Evolutionary conservation across 2,797 vertebrate species (phyloP).

Genomic region (Dendrocincla fuliginosa): DNA sequence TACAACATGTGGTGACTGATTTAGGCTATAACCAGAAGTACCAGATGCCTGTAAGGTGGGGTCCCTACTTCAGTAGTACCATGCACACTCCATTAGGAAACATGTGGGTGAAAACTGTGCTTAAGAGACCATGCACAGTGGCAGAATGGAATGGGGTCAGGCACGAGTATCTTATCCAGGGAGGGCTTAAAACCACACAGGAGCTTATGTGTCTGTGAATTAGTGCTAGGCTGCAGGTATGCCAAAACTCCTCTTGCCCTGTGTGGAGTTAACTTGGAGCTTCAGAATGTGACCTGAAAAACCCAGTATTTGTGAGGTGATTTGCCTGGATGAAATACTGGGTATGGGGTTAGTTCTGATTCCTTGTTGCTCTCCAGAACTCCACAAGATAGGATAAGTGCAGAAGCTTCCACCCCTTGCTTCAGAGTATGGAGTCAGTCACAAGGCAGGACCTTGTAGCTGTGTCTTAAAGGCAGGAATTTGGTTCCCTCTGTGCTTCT

Average conservation of each 20-base stretch:
- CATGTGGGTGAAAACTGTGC: neutral
- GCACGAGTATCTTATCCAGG: neutral
- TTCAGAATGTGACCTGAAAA: neutral
- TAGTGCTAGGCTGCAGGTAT: neutral
- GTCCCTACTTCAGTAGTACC: neutral
- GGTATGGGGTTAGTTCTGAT: neutral
- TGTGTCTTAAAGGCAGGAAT: neutral
- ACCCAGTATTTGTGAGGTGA: neutral
- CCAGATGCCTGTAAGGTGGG: neutral
- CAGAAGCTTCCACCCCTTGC: neutral
- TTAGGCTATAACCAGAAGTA: neutral
- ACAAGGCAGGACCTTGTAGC: neutral
- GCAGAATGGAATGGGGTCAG: neutral
- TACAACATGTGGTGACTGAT: neutral
- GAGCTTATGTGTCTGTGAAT: neutral
- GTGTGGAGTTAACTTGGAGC: neutral
- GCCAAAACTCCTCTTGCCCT: neutral
- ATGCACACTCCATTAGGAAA: neutral
- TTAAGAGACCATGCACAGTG: neutral
- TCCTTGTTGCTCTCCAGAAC: neutral
- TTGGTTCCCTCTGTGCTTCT: neutral
- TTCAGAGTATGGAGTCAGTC: neutral
- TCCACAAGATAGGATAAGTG: rapidly evolving
- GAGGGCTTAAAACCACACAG: neutral
- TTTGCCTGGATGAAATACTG: neutral